Conservation (phyloP, 2,113 vertebrate species). For the Maccullochella peelii region DNA sequence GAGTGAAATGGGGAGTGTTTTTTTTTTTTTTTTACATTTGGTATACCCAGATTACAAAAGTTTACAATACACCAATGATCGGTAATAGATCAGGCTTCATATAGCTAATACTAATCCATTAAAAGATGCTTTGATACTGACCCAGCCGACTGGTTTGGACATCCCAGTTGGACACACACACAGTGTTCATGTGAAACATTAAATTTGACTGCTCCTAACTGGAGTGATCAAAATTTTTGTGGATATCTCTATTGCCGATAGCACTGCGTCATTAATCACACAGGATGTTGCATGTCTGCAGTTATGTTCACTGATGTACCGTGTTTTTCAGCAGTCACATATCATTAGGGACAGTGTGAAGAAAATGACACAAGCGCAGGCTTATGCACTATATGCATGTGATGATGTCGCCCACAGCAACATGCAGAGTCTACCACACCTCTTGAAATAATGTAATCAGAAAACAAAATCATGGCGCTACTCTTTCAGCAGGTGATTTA, state of each 20-base stretch:
- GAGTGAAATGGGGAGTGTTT: neutral
- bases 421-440: neutral
- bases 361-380: neutral
- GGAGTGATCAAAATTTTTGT: neutral
- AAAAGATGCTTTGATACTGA: neutral
- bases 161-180: neutral
- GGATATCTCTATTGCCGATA: neutral
- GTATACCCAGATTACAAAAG: neutral
- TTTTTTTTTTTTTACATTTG: neutral
- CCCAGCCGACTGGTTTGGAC: neutral
- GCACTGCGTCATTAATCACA: neutral
- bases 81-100: conserved; percentile 10
- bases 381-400: conserved; percentile 2
- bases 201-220: too few species aligned
- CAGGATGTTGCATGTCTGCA: neutral
- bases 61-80: neutral
- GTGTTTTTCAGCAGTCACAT: conserved; percentile 5
- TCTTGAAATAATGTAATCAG: conserved; percentile 28
- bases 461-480: conserved; percentile 33
- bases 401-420: conserved; percentile 10
- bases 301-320: neutral
- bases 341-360: neutral
- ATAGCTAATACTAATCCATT: neutral
- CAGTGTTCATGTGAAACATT: neutral
- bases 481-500: conserved; percentile 27